Conservation (phyloP, 2,113 vertebrate species). For the Protobothrops mucrosquamatus region DNA sequence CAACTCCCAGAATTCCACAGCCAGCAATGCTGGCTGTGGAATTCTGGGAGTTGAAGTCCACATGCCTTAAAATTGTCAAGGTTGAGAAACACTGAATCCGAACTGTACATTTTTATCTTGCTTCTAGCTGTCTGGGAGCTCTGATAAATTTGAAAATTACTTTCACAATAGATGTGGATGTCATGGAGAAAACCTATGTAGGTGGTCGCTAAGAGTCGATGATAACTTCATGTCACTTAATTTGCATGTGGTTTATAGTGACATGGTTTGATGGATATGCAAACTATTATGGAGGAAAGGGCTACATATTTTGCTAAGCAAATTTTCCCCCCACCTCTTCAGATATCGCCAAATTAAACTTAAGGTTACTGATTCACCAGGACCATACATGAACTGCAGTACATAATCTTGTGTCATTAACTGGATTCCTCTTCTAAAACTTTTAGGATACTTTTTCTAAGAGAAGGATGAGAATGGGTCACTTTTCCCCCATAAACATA, state of each 20-base stretch:
- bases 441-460: neutral
- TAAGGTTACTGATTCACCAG: neutral
- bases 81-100: neutral
- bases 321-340: neutral
- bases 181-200: neutral
- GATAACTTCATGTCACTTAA: neutral
- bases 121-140: neutral
- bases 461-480: neutral
- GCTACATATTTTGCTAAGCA: neutral
- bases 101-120: neutral
- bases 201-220: neutral
- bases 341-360: neutral
- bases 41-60: too few relatives aligned
- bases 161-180: neutral
- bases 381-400: neutral
- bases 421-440: neutral
- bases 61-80: too few relatives aligned
- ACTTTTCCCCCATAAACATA: neutral
- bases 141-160: neutral
- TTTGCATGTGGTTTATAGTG: neutral
- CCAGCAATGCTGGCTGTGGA: too few relatives aligned
- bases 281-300: neutral
- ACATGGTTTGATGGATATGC: neutral
- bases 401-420: neutral
- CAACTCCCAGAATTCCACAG: too few relatives aligned